Conservation (phyloP, 2,888 invertebrate species). For the Linnaemya tessellans region DNA sequence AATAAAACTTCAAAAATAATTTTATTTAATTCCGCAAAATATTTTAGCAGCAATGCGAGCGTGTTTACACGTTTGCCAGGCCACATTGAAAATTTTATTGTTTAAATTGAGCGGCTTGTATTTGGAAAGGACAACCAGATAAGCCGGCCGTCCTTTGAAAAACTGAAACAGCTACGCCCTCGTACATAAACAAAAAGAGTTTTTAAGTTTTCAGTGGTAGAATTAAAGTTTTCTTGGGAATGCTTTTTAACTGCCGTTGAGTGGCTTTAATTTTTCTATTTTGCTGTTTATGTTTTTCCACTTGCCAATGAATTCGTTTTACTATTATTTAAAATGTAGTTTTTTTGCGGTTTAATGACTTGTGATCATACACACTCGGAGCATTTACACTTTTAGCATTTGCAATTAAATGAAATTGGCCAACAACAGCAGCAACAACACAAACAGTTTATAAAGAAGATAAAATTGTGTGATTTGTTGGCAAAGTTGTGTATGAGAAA, state of each 20-base stretch:
- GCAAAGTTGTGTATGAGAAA: constrained; percentile 8
- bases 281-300: background rate
- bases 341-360: constrained; percentile 36
- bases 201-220: background rate
- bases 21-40: constrained; percentile 4
- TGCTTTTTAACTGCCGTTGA: constrained; percentile 8
- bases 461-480: constrained; percentile 28
- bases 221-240: constrained; percentile 5
- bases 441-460: constrained; percentile 22
- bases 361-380: background rate
- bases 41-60: background rate
- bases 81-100: no score
- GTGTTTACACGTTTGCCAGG: background rate
- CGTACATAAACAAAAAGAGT: background rate
- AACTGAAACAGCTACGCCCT: background rate
- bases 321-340: constrained; percentile 43
- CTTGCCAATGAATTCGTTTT: constrained; percentile 48
- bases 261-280: background rate
- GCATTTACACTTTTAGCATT: background rate
- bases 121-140: background rate
- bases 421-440: background rate
- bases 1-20: background rate
- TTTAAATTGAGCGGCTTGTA: background rate
- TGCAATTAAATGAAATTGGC: constrained; percentile 13
- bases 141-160: background rate